Evolutionary conservation across 2,888 invertebrate genomes (phyloP).

Genomic region (Leptopterna dolabrata): DNA sequence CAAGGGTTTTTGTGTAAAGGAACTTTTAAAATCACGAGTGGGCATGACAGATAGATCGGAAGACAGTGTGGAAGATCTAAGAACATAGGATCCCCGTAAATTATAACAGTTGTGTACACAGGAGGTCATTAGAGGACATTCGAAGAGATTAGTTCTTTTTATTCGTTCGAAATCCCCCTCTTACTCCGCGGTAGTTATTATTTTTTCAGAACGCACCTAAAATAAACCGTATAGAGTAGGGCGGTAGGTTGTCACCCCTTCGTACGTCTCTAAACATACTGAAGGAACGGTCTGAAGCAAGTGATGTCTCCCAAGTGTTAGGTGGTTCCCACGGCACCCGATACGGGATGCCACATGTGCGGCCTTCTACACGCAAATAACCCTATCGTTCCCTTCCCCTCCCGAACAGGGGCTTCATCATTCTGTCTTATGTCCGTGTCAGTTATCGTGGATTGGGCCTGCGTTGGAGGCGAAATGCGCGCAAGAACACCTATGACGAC

Average conservation of each 20-base stretch:
- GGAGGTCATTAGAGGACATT: slow-evolving; percentile 12
- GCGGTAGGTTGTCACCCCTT: slow-evolving; percentile 35
- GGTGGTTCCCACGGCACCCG: slow-evolving; percentile 50
- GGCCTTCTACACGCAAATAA: slow-evolving; percentile 33
- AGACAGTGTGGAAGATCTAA: not conserved
- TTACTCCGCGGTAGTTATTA: not conserved
- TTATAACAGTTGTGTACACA: slow-evolving; percentile 13
- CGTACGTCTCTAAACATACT: slow-evolving; percentile 36
- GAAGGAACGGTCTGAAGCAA: slow-evolving; percentile 25
- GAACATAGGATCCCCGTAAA: not conserved
- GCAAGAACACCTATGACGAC: not conserved
- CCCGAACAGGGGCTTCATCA: not conserved
- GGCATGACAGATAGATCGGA: not conserved
- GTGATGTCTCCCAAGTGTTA: slow-evolving; percentile 49
- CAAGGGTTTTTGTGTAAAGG: not conserved
- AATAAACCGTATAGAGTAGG: slow-evolving; percentile 35
- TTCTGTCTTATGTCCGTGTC: slow-evolving; percentile 3
- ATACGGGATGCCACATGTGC: slow-evolving; percentile 46
- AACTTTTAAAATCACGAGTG: not conserved
- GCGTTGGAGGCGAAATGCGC: not conserved
- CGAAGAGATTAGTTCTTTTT: slow-evolving; percentile 22
- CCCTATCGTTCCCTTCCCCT: not conserved
- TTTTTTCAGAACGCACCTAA: slow-evolving; percentile 23
- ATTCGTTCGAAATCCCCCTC: not conserved
- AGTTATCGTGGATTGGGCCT: not conserved